Evolutionary conservation across 2,113 vertebrate species (phyloP), one percentile per base, ranked within the genome.

Genomic region (Albula glossodonta): DNA sequence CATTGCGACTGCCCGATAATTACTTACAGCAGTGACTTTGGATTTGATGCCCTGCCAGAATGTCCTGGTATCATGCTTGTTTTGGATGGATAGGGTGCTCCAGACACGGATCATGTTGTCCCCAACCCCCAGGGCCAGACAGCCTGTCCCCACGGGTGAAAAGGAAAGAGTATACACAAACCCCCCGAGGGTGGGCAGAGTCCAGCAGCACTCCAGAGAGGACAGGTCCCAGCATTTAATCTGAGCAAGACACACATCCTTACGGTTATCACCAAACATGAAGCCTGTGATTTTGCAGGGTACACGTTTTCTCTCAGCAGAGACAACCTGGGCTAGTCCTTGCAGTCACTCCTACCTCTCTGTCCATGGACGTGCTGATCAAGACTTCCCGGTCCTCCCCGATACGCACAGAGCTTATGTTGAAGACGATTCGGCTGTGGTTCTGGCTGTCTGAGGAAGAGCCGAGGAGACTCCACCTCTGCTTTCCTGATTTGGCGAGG

Each of bases 21-120:
- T 12, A 87, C 97, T 96, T 93, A 99, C 98, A 87, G 98, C 97
- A 1, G 98, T 99, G 91, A 99, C 97, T 89, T 99, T 99, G 89
- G 97, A 98, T 90, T 97, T 98, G 91, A 99, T 96, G 74, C 96
- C 97, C 88, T 99, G 98, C 98, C 98, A 99, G 91, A 97, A 97
- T 70, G 93, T 95, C 90, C 95, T 95, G 89, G 97, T 94, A 83
- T 99, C 97, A 12, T 99, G 97, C 41, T 90, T 91, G 90, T 97
- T 98, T 90, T 95, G 96, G 11, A 97, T 88, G 88, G 96, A 95
- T 52, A 98, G 87, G 0, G 98, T 99, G 89, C 97, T 98, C 98
- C 98, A 99, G 8, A 98, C 94, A 0, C 98, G 96, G 92, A 99
- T 97, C 97, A 98, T 98, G 93, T 95, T 96, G 86, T 99, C 98